phyloP scores from a whole-genome alignment of 2,113 vertebrate species.

The Ceyx margarethae region DNA sequence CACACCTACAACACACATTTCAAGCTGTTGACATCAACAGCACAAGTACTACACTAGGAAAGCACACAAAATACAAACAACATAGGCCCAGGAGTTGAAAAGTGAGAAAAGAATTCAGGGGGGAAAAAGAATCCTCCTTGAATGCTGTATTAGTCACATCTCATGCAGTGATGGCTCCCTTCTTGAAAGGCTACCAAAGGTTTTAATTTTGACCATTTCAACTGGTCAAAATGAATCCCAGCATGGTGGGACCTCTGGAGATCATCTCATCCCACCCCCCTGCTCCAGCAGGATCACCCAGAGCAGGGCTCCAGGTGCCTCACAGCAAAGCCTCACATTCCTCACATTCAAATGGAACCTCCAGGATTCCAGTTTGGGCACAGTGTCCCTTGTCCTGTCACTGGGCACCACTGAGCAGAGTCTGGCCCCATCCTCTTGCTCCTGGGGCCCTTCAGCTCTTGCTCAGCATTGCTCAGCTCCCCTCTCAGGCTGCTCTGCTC shows the following conservation, averaged over 20 bases:
- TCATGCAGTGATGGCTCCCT: neutral
- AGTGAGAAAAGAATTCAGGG: neutral
- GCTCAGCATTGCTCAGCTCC: neutral
- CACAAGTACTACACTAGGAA: neutral
- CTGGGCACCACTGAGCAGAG: no score
- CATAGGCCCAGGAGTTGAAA: neutral
- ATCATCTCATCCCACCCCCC: no score
- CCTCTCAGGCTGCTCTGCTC: neutral
- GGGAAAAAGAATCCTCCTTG: neutral
- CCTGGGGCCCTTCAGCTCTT: neutral
- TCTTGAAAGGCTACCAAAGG: neutral
- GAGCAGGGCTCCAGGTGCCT: no score
- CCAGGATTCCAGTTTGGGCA: no score
- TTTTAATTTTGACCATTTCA: neutral
- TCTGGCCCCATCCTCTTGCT: neutral
- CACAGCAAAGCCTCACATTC: no score
- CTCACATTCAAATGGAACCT: no score
- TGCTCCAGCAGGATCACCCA: no score
- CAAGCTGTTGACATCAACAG: neutral
- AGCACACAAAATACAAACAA: neutral
- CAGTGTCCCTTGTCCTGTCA: no score
- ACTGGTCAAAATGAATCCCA: neutral
- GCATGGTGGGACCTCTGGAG: no score
- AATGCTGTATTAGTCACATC: accelerated
- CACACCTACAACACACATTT: neutral